Evolutionary conservation across 2,888 invertebrate species (phyloP), one percentile per base, ranked within the genome.

Genomic region (Bruchidius siliquastri): DNA sequence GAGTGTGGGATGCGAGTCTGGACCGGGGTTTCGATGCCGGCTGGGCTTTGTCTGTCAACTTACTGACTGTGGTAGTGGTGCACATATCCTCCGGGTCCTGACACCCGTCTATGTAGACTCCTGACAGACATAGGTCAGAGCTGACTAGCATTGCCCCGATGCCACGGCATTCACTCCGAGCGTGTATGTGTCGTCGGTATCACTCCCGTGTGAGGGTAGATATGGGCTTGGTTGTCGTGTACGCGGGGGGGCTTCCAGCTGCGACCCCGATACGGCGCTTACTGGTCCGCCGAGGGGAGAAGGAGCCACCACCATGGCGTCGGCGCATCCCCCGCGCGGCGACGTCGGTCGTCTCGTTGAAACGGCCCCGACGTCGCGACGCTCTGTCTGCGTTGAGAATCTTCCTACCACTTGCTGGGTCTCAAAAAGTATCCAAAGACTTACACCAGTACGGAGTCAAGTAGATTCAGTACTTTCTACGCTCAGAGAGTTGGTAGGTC

Each of bases 81-180:
- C 80, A 86, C 86, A 81, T 86, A 86, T 83, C 86, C 86, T 82
- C 86, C 87, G 86, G 87, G 86, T 84, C 87, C 87, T 83, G 87
- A 87, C 80, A 87, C 87, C 86, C 87, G 86, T 83, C 87, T 85
- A 84, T 87, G 87, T 83, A 87, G 85, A 84, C 87, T 87, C 85
- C 86, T 86, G 85, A 87, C 86, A 86, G 87, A 87, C 87, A 87
- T 87, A 86, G 84, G 86, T 86, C 85, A 81, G 83, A 81, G 81
- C 82, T 84, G 83, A 86, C 85, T 86, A 86, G 85, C 86, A 86
- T 86, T 83, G 66, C 84, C 86, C 85, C 83, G 84, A 84, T 83
- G 66, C 84, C 86, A 85, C 83, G 84, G 84, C 84, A 83, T 83
- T 84, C 85, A 85, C 84, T 49, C 49, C 49, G 49, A 49, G 82